Evolutionary conservation across 2,113 vertebrate species (phyloP), one percentile per base, ranked within the genome.

Genomic region (Gyps fulvus): DNA sequence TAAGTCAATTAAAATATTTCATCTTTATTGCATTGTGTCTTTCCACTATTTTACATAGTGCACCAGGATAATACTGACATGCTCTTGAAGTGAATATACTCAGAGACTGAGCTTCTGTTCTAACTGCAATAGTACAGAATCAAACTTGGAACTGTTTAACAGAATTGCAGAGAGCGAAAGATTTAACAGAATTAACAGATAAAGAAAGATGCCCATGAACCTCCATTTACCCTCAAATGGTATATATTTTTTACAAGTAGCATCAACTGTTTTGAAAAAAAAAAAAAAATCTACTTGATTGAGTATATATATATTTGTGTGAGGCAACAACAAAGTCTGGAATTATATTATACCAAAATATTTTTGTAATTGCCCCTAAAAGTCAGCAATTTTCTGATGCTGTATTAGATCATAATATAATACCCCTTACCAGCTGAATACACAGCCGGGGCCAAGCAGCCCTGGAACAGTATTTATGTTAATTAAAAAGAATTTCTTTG

Each of bases 401-500:
- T 85, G 11, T 73, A 62, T 80, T 87, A 78, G 38, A 77, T 91
- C 50, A 77, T 31, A 55, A 49, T 21, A 10, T 58, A 76, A 80
- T n/a, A 67, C 18, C 43, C 26, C 21, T 69, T 76, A 65, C 34
- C 59, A 87, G 43, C 74, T 89, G 54, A 89, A 62, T 61, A 70
- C 9, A 69, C 0, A 32, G 73, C 83, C 6, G 19, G 40, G 67
- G 55, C 67, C 78, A 86, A 69, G 66, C 54, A 74, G 57, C 54
- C 43, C 57, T 58, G 72, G 36, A 69, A 78, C 59, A 83, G 77
- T 91, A 90, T 90, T 97, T 96, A 96, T 71, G 77, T 71, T 90
- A 92, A 97, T 95, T 97, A 97, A 91, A 95, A 95, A 82, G 42
- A 36, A 90, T 63, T 73, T 91, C 32, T 96, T 97, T 93, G 88